Evolutionary conservation across 2,888 invertebrate genomes (phyloP), one percentile per base, ranked within the genome.

Genomic region (Drosophila neutralis): DNA sequence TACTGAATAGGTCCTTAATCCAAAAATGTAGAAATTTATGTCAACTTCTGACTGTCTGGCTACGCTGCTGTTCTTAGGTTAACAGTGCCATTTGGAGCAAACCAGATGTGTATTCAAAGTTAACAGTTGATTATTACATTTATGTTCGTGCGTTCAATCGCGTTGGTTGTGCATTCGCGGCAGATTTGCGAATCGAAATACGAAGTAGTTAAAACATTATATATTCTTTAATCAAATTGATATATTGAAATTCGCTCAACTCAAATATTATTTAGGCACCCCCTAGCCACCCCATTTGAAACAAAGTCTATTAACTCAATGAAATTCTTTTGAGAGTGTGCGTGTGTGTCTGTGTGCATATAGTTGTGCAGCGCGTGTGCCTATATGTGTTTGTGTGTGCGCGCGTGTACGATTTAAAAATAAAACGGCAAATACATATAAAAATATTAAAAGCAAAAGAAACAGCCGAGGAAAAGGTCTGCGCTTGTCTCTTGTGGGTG

Each of bases 341-440:
- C 69, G 56, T 65, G 52, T 70, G 36, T 42, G 52, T 4, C 24
- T 45, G 45, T 45, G 24, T 24, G 8, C 45, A 45, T 45, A 15
- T 53, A 54, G 45, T 56, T 58, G 71, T 81, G 71, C 61, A 48
- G 40, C 52, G 40, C 45, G 40, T 51, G 42, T 31, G 29, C 15
- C 8, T 45, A 38, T 8, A 13, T 45, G 13, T 13, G 42, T 42
- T 18, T 48, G 18, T 58, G 42, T 48, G 52, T 59, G 68, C 62
- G 78, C 76, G 73, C 69, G 74, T 80, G 72, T 68, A 60, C 72
- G 83, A 76, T 89, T 90, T 90, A 90, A 90, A 90, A 90, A 90
- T 90, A 90, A 90, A 82, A 83, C 88, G 68, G 78, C 82, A 80
- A 89, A 85, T 87, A 86, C 86, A 88, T 88, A 86, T 80, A 64